Conservation (phyloP, 2,113 vertebrate species). For the Tachuris rubrigastra region DNA sequence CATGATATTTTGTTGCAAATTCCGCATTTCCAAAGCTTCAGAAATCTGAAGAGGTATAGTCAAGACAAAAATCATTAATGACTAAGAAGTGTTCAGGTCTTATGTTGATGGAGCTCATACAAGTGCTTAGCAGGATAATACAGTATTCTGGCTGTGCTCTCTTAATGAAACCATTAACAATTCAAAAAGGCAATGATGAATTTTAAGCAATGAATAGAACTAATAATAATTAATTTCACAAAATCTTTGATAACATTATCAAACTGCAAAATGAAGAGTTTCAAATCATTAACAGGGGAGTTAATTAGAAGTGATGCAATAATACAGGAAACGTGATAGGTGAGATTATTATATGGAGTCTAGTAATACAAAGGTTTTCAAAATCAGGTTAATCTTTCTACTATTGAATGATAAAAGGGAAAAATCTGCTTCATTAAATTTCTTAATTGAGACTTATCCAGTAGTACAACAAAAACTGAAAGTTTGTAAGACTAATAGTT, state of each 20-base stretch:
- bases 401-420: neutral
- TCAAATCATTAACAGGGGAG: neutral
- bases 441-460: neutral
- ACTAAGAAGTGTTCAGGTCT: neutral
- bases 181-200: constrained; percentile 7
- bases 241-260: constrained; percentile 25
- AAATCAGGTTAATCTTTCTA: neutral
- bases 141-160: neutral
- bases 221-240: constrained; percentile 16
- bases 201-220: constrained; percentile 30
- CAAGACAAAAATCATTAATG: neutral
- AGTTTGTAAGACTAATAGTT: neutral
- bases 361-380: neutral
- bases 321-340: neutral
- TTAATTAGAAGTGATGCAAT: constrained; percentile 13
- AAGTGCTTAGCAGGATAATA: neutral
- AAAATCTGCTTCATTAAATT: neutral
- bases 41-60: neutral
- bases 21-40: neutral
- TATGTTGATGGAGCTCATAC: neutral
- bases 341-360: neutral
- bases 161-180: constrained; percentile 37
- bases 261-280: neutral
- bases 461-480: neutral
- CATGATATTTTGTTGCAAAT: neutral